Evolutionary conservation across 2,113 vertebrate species (phyloP).

Genomic region (Pandion haliaetus): DNA sequence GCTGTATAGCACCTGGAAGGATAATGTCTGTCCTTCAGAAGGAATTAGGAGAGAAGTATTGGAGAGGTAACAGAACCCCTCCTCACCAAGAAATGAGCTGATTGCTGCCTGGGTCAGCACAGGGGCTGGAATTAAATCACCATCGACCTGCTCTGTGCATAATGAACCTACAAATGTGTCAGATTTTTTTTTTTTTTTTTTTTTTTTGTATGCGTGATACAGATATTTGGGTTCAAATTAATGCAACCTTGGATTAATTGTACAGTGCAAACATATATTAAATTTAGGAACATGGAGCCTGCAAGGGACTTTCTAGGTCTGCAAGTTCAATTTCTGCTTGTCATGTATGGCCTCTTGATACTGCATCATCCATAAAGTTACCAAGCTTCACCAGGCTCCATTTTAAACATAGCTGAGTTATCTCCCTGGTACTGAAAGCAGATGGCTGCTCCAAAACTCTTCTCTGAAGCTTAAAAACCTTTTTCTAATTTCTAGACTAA

Average conservation of each 20-base stretch:
- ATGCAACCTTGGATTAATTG: not conserved
- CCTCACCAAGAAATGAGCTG: not conserved
- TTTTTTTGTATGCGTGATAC: not conserved
- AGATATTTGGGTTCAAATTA: not conserved
- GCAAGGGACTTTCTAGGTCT: not conserved
- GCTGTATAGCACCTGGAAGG: not conserved
- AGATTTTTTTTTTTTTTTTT: not conserved
- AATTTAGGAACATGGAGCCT: not conserved
- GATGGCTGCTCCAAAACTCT: not conserved
- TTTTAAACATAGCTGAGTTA: not conserved
- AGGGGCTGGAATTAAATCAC: not conserved
- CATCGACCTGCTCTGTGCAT: not conserved
- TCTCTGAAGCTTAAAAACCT: not conserved
- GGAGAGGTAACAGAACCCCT: not conserved
- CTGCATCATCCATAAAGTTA: not conserved
- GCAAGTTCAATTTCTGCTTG: not conserved
- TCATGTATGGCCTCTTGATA: fast-evolving
- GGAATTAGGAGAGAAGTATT: not conserved
- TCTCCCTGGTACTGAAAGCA: not conserved
- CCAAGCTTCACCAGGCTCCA: not conserved
- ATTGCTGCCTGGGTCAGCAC: not conserved
- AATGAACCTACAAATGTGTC: not conserved
- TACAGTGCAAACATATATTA: not conserved
- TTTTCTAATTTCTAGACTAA: not conserved
- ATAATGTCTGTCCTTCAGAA: not conserved